Evolutionary conservation across 2,113 vertebrate genomes (phyloP).

Genomic region (Chauna torquata): DNA sequence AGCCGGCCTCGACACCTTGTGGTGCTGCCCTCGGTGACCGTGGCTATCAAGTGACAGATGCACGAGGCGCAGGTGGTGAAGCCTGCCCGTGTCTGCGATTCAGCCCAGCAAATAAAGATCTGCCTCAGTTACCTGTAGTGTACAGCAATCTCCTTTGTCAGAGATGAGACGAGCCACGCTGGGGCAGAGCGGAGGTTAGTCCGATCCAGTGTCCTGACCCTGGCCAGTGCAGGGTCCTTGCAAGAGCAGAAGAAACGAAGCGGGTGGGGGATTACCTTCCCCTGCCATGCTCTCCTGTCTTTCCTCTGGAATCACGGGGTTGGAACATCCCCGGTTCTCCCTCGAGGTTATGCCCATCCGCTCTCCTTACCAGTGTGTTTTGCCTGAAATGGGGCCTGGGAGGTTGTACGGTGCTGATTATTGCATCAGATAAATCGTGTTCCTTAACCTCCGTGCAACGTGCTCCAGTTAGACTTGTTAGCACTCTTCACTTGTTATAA

Average conservation of each 20-base stretch:
- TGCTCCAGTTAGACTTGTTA: conserved; percentile 1
- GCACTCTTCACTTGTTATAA: conserved; percentile 15
- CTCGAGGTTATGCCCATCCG: background rate
- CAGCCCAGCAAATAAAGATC: background rate
- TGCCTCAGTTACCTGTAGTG: background rate
- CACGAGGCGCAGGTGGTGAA: background rate
- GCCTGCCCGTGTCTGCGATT: background rate
- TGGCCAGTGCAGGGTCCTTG: background rate
- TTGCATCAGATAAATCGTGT: background rate
- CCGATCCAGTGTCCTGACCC: background rate
- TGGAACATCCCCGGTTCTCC: background rate
- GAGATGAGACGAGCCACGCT: background rate
- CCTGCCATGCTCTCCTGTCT: background rate
- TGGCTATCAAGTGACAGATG: background rate
- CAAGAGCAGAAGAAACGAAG: background rate
- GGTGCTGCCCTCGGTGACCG: accelerated
- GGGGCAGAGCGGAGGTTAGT: background rate
- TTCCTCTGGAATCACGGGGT: background rate
- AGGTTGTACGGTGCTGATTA: background rate
- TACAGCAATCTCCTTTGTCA: background rate
- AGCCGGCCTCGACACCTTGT: accelerated
- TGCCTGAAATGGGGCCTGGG: background rate
- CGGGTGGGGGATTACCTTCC: background rate
- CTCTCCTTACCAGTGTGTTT: background rate
- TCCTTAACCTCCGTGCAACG: background rate